These are phyloP conservation scores for Morpho achilles DNA, from an alignment of 2,888 invertebrate species.

Conservation along the genomic window DNA sequence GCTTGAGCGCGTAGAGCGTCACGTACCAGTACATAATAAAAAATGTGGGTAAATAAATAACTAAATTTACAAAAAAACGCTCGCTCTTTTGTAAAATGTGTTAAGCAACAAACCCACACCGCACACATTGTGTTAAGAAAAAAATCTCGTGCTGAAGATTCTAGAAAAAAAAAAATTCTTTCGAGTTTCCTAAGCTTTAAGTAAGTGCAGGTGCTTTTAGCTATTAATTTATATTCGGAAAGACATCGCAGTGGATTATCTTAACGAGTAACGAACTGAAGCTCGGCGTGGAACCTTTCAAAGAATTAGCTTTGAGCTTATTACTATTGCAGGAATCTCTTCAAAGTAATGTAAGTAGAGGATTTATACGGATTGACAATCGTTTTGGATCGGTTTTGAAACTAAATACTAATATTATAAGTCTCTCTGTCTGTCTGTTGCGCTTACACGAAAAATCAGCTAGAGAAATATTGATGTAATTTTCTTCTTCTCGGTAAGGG, in stretches of 20 bases:
- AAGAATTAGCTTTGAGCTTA: slow-evolving; percentile 33
- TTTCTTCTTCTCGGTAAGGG: too few species aligned
- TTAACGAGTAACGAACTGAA: slow-evolving; percentile 34
- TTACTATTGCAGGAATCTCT: slow-evolving; percentile 21
- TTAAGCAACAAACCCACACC: too few species aligned
- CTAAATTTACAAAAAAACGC: too few species aligned
- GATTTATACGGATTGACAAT: slow-evolving; percentile 6
- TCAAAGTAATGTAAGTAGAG: slow-evolving; percentile 3
- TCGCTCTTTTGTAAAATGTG: too few species aligned
- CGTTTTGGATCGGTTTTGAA: slow-evolving; percentile 3
- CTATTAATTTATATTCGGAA: slow-evolving; percentile 32
- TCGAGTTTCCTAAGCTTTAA: slow-evolving; percentile 11
- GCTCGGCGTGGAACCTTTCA: slow-evolving; percentile 32
- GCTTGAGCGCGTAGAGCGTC: too few species aligned
- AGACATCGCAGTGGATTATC: slow-evolving; percentile 37
- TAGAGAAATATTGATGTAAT: background rate
- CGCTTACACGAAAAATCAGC: too few species aligned
- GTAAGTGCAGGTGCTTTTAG: slow-evolving; percentile 26
- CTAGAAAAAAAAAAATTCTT: slow-evolving; percentile 4
- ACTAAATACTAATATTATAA: background rate
- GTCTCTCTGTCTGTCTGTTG: too few species aligned
- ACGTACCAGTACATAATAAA: too few species aligned
- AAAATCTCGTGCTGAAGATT: background rate
- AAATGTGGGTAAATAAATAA: too few species aligned
- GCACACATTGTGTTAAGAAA: too few species aligned